Evolutionary conservation across 2,113 vertebrate species (phyloP).

Genomic region (Chamaetylas fuelleborni): DNA sequence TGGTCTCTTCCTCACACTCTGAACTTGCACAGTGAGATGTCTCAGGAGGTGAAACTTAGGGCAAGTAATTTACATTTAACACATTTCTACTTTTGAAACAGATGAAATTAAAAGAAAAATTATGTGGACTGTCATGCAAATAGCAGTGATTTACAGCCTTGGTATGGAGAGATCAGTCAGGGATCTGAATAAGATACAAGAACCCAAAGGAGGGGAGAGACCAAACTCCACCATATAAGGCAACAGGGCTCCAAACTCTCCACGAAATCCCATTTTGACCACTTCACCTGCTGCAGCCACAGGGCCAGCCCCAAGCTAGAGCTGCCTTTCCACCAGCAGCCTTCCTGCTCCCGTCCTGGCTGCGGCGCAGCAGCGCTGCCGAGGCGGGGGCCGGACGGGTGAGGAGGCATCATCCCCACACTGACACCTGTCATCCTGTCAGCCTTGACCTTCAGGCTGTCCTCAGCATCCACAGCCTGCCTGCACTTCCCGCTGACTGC

Average conservation of each 20-base stretch:
- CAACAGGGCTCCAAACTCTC: background rate
- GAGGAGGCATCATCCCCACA: conserved; percentile 56
- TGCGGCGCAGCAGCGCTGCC: background rate
- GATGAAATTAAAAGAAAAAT: background rate
- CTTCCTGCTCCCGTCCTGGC: background rate
- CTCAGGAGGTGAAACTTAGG: background rate
- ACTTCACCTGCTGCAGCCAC: background rate
- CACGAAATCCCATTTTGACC: background rate
- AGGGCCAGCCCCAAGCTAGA: background rate
- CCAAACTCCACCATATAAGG: background rate
- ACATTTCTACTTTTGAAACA: background rate
- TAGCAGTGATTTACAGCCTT: background rate
- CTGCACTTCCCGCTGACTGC: conserved; percentile 70
- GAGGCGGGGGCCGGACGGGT: conserved; percentile 68
- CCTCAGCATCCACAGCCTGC: conserved; percentile 56
- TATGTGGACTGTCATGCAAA: background rate
- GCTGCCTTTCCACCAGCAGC: conserved; percentile 16
- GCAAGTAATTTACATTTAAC: background rate
- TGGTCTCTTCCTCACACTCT: background rate
- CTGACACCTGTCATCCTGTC: conserved; percentile 86
- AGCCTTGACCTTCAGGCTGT: conserved; percentile 78
- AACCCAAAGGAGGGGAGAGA: background rate
- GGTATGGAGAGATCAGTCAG: background rate
- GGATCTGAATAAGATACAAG: background rate
- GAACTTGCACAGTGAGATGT: background rate